Evolutionary conservation across 2,113 vertebrate species (phyloP).

Genomic region (Ammodytes dubius): DNA sequence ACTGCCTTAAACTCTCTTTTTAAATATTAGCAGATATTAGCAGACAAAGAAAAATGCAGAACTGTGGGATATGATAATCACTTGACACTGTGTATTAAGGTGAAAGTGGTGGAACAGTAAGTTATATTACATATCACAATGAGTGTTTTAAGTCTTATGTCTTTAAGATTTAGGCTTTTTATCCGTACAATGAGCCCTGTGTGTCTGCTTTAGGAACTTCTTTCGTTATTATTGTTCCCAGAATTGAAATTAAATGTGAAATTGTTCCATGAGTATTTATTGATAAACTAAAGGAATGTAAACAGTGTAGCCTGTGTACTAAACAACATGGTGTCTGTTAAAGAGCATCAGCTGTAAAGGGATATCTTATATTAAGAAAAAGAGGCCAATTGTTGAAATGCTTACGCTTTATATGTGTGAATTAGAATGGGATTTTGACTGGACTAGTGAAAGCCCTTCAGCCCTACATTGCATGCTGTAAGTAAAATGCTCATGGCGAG

Average conservation of each 20-base stretch:
- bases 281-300: conserved; percentile 65
- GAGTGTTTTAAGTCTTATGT: conserved; percentile 16
- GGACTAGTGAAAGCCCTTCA: conserved; percentile 46
- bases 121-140: conserved; percentile 8
- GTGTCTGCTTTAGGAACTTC: conserved; percentile 37
- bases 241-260: conserved; percentile 57
- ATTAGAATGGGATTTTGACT: conserved; percentile 55
- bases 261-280: conserved; percentile 69
- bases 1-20: conserved; percentile 53
- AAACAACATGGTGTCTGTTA: conserved; percentile 60
- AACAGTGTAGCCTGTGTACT: conserved; percentile 62
- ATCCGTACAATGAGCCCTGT: conserved; percentile 12
- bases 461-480: conserved; percentile 58
- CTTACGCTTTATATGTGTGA: conserved; percentile 54
- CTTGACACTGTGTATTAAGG: conserved; percentile 38
- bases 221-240: conserved; percentile 23
- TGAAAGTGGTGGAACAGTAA: background rate
- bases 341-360: conserved; percentile 62
- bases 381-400: conserved; percentile 49
- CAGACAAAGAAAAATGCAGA: conserved; percentile 13
- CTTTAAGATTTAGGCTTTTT: conserved; percentile 39
- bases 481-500: conserved; percentile 44
- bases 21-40: background rate
- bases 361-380: conserved; percentile 81
- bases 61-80: conserved; percentile 27